Percentiles rank a stretch among this genome's conserved stretches.
Conservation (phyloP, 2,888 invertebrate species). For the Caenorhabditis panamensis region DNA sequence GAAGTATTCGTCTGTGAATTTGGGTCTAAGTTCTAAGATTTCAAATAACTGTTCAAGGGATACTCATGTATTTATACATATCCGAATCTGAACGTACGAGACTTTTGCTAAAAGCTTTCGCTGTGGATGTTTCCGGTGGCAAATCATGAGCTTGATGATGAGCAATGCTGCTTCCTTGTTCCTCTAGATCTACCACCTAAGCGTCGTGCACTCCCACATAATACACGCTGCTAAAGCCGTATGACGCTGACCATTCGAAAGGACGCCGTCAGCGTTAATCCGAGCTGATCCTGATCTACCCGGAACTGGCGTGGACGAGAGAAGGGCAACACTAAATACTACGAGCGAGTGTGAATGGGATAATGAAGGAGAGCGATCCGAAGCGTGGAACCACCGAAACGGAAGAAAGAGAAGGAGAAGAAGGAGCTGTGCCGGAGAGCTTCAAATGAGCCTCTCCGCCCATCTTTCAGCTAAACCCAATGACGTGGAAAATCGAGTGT, state of each 20-base stretch:
- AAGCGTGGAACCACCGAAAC: constrained; percentile 15
- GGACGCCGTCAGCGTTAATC: constrained; percentile 41
- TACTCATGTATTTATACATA: too few relatives aligned
- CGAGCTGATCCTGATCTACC: constrained; percentile 53
- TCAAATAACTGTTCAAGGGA: neutral
- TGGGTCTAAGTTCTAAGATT: too few relatives aligned
- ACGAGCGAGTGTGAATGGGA: constrained; percentile 7
- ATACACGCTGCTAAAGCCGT: constrained; percentile 22
- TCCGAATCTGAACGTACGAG: neutral
- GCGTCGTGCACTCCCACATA: neutral
- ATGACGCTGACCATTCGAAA: constrained; percentile 40
- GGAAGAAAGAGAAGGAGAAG: constrained; percentile 27
- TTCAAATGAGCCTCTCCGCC: constrained; percentile 17
- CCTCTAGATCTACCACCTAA: neutral
- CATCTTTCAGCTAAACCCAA: constrained; percentile 55
- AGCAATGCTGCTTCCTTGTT: neutral
- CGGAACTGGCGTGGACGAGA: constrained; percentile 26
- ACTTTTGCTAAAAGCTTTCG: constrained; percentile 34
- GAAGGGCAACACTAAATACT: neutral
- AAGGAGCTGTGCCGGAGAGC: neutral
- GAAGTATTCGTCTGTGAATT: too few relatives aligned
- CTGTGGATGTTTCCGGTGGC: constrained; percentile 21
- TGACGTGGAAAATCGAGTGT: constrained; percentile 59
- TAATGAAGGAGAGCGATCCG: constrained; percentile 16
- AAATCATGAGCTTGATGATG: constrained; percentile 4